Evolutionary conservation across 2,797 vertebrate genomes (phyloP).

Genomic region (Cyprinodon diabolis): DNA sequence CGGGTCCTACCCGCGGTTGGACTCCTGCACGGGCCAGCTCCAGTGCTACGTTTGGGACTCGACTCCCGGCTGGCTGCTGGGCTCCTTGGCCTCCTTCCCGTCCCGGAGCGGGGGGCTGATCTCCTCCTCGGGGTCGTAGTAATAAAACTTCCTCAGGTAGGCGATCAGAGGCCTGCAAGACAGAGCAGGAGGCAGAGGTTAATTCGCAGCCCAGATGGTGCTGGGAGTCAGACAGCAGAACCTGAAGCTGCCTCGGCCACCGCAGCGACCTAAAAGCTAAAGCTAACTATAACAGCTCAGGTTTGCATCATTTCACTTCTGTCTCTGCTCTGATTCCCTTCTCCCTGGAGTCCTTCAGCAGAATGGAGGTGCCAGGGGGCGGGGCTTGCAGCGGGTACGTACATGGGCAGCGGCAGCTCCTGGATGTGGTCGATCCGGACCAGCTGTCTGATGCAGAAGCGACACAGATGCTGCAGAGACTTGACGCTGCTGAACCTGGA

Average conservation of each 20-base stretch:
- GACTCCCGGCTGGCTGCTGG: constrained; percentile 72
- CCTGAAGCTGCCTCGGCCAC: background rate
- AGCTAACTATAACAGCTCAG: too few species aligned
- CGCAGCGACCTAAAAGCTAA: background rate
- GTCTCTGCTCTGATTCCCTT: background rate
- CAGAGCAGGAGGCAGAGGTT: background rate
- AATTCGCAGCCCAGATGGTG: background rate
- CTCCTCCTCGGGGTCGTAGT: constrained; percentile 93
- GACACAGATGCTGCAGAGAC: constrained; percentile 94
- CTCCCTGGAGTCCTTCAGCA: background rate
- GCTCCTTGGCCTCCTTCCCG: constrained; percentile 82
- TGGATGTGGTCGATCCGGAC: constrained; percentile 96
- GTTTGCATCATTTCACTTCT: background rate
- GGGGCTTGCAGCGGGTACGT: constrained; percentile 14
- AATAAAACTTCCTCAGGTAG: constrained; percentile 93
- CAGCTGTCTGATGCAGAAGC: constrained; percentile 93
- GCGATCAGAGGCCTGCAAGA: constrained; percentile 85
- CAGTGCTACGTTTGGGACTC: constrained; percentile 85
- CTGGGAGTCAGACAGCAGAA: background rate
- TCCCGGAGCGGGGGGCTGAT: constrained; percentile 82
- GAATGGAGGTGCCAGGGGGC: background rate
- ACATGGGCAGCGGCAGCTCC: constrained; percentile 90
- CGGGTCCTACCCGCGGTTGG: background rate
- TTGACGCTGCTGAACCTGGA: constrained; percentile 96
- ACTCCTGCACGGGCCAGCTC: constrained; percentile 47